phyloP scores from a whole-genome alignment of 2,113 vertebrate species.

The Artemisiospiza belli region DNA sequence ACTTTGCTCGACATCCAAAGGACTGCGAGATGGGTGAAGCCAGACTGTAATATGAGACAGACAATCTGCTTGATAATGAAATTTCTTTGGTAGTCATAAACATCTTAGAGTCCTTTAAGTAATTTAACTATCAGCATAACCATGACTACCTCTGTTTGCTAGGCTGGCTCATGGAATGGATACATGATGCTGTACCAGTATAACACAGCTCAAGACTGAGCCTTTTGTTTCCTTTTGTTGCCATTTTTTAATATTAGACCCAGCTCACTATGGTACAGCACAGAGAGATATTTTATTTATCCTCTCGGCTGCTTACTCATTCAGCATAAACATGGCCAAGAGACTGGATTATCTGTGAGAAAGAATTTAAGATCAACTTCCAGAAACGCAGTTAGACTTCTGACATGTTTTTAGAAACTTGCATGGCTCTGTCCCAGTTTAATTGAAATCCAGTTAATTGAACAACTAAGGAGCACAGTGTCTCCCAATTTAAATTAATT shows the following conservation, averaged over 20 bases:
- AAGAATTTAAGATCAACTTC: conserved; percentile 51
- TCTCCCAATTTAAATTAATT: conserved; percentile 67
- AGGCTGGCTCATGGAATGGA: not conserved
- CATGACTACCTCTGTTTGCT: conserved; percentile 43
- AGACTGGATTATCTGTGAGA: conserved; percentile 62
- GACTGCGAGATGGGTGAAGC: conserved; percentile 61
- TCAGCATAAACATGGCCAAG: conserved; percentile 51
- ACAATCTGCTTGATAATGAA: conserved; percentile 69
- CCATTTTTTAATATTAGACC: not conserved
- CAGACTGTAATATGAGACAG: conserved; percentile 68
- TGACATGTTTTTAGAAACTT: conserved; percentile 44
- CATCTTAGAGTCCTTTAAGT: conserved; percentile 61
- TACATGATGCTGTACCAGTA: not conserved
- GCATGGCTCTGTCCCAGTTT: conserved; percentile 24
- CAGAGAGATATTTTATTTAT: conserved; percentile 47
- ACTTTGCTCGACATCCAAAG: conserved; percentile 67
- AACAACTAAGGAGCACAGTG: conserved; percentile 11
- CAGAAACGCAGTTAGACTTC: conserved; percentile 44
- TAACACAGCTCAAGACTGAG: not conserved
- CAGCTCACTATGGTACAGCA: not conserved
- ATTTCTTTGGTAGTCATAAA: conserved; percentile 71
- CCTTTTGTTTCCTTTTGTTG: conserved; percentile 30
- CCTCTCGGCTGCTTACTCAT: conserved; percentile 4
- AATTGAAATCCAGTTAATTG: conserved; percentile 59
- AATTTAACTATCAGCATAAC: conserved; percentile 66